Base-by-base conservation (phyloP, 2,888 invertebrate species). In the Dimorphilus gyrociliatus region DNA sequence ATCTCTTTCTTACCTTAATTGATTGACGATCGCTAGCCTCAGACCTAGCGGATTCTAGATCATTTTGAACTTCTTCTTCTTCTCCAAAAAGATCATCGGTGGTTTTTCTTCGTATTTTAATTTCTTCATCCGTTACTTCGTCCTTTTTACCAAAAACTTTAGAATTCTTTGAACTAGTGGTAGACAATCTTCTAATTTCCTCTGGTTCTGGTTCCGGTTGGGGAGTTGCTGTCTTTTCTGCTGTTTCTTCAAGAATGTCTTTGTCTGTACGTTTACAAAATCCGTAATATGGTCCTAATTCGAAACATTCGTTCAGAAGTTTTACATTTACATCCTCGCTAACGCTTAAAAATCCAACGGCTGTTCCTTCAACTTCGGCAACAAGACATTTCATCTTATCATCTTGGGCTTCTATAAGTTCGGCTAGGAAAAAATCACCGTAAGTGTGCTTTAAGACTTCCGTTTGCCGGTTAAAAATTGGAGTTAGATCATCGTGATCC, bases 401-500 rank as follows among this genome's bases (percentile, higher is more conserved):
- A 48, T 57, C 51, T 39, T 63, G 62, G 3, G 60, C 57, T 35
- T 61, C 61, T 27, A 63, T 60, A 14, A 63, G 42, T 37, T 63
- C 63, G 17, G 61, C 60, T 30, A 63, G 44, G 42, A 60, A 63
- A 41, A 46, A 63, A 23, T 61, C 55, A 5, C 63, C 63, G 37
- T 63, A 63, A 1, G 55, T 54, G 28, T 48, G 41, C 18, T 44
- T 53, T 31, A 63, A 39, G 47, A 55, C 53, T 34, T 53, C 50
- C 36, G 53, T 60, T 35, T 60, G 55, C 10, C 53, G 51, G 36
- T 60, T 59, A 36, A 63, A 62, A 23, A 63, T 53, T n/a, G 61
- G 62, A 2, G 55, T 53, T 33, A 63, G 38, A 29, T 63, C 63
- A 50, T 63, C 63, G 40, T 60, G 53, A 33, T 63, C 63, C 34